Conservation (phyloP, 2,113 vertebrate species). For the Nothoprocta perdicaria region DNA sequence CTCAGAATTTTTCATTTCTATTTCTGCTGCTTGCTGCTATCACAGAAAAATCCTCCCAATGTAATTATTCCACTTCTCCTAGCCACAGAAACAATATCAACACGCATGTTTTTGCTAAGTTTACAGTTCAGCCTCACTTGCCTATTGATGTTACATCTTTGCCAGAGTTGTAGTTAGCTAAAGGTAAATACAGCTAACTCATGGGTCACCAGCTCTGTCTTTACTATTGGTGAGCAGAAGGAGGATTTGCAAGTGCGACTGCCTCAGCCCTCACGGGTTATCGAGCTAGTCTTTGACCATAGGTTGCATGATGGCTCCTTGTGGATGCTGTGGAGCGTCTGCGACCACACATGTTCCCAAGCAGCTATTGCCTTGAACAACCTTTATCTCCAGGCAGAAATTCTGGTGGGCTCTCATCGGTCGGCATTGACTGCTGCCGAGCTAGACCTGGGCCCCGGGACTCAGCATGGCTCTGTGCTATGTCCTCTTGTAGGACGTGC, state of each 20-base stretch:
- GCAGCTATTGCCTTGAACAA: not conserved
- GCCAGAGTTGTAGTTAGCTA: not conserved
- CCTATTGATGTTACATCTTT: not conserved
- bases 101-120: not conserved
- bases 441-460: not conserved
- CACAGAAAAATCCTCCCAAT: not conserved
- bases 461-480: not conserved
- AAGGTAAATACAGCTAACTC: not conserved
- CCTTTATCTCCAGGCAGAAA: not conserved
- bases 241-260: not conserved
- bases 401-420: not conserved
- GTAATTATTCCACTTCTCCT: rapidly evolving
- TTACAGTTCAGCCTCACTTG: not conserved
- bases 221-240: not conserved
- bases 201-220: not conserved
- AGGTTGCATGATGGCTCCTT: not conserved
- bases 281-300: not conserved
- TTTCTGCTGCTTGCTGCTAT: not conserved
- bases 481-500: not conserved
- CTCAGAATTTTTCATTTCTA: not conserved
- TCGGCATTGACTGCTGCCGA: not conserved
- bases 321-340: not conserved
- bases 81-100: not conserved
- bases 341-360: not conserved
- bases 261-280: not conserved